These are phyloP conservation scores for Nixonia krombeini DNA, from an alignment of 1,140 invertebrate species.

Conservation along the genomic window DNA sequence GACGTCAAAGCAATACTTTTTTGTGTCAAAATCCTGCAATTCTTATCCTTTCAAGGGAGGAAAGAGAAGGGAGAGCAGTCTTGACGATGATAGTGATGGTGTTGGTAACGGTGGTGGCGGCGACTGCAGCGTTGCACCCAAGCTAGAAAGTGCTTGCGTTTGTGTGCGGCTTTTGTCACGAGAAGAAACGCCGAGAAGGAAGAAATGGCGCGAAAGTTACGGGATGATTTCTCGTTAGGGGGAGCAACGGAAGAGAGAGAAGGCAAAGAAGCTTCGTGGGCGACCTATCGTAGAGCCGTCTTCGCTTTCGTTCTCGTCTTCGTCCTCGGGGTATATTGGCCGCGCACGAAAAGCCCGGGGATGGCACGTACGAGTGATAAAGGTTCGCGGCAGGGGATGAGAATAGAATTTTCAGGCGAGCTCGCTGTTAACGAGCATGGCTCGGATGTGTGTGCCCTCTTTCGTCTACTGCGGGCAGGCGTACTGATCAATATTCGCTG, in stretches of 20 bases:
- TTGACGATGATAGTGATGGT: no score
- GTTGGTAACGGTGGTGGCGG: no score
- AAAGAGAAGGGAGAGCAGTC: no score
- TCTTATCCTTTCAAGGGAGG: no score
- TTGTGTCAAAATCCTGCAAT: no score
- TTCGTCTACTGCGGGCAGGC: no score
- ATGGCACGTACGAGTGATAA: slow-evolving; percentile 41
- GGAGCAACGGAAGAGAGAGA: not conserved
- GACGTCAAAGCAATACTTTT: no score
- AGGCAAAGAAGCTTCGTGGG: not conserved
- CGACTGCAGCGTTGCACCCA: no score
- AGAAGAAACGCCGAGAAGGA: slow-evolving; percentile 19
- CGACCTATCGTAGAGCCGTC: slow-evolving; percentile 11
- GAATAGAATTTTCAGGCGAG: slow-evolving; percentile 36
- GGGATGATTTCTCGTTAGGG: slow-evolving; percentile 40
- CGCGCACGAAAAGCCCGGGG: no score
- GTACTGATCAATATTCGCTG: no score
- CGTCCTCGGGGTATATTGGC: slow-evolving; percentile 11
- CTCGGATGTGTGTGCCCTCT: not conserved
- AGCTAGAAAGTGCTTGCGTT: no score
- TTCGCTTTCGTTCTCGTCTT: no score
- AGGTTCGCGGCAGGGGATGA: slow-evolving; percentile 10
- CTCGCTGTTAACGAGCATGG: slow-evolving; percentile 39
- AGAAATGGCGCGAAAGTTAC: slow-evolving; percentile 22
- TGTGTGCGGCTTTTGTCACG: not conserved